A percentile compares a stretch with the other conserved stretches of the same genome.
Conservation (phyloP, 2,113 vertebrate genomes). For the Cygnus buccinator region DNA sequence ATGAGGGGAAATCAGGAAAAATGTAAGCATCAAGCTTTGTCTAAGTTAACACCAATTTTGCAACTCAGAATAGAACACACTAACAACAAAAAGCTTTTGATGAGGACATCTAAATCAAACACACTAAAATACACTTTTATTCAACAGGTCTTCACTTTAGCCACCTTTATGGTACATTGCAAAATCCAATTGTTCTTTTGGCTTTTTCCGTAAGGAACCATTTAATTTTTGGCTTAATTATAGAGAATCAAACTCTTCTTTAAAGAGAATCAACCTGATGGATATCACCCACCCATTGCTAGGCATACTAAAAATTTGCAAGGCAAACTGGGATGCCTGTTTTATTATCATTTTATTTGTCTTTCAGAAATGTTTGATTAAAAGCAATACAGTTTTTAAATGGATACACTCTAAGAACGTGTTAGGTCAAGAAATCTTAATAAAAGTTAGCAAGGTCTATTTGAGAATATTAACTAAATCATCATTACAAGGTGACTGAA, state of each 20-base stretch:
- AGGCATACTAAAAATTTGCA: neutral
- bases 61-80: neutral
- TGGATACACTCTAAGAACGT: neutral
- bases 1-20: neutral
- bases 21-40: neutral
- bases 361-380: neutral
- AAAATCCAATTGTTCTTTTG: neutral
- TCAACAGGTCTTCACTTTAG: neutral
- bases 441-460: conserved; percentile 4
- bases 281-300: neutral
- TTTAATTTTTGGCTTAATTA: neutral
- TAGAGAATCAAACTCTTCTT: neutral
- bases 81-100: neutral
- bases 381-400: neutral
- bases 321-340: neutral
- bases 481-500: conserved; percentile 30
- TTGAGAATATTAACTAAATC: conserved; percentile 50
- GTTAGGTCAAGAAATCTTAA: conserved; percentile 6
- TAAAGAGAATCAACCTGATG: neutral
- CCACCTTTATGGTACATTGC: neutral
- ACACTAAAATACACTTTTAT: neutral
- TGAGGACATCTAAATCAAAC: neutral
- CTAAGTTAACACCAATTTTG: neutral
- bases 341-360: neutral
- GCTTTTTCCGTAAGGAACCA: neutral